Conservation (phyloP, 2,113 vertebrate genomes). For the Pedionomus torquatus region DNA sequence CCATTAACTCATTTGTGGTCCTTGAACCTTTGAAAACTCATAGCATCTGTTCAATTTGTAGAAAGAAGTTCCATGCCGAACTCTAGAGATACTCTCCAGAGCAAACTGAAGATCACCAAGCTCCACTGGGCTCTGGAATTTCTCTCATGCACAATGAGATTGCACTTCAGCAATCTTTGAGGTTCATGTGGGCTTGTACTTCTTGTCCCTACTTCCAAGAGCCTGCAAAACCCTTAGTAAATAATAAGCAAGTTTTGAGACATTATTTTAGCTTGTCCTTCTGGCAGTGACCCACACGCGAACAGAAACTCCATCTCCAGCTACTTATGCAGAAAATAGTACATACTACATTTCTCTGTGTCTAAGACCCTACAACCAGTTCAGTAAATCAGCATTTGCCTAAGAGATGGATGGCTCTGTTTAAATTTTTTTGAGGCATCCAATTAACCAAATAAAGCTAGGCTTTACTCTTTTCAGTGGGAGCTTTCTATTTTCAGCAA, state of each 20-base stretch:
- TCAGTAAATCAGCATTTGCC: neutral
- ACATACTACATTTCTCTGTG: neutral
- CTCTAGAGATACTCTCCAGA: neutral
- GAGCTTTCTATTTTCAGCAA: neutral
- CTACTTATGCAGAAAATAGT: neutral
- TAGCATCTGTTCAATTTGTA: neutral
- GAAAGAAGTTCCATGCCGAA: neutral
- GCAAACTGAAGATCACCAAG: neutral
- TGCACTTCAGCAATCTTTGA: neutral
- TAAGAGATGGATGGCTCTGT: neutral
- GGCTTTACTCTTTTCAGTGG: neutral
- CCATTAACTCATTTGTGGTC: neutral
- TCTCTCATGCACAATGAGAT: neutral
- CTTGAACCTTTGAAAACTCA: neutral
- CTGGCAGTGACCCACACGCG: neutral
- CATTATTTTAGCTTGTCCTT: neutral
- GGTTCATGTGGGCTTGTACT: neutral
- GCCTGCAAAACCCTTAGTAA: neutral
- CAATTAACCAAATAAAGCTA: neutral
- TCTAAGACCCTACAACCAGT: neutral
- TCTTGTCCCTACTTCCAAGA: neutral
- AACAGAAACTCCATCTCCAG: neutral
- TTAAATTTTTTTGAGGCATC: neutral
- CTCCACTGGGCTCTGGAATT: neutral
- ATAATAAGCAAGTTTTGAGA: neutral